Base-by-base conservation (phyloP, 2,888 invertebrate species). In the Meganola albula region DNA sequence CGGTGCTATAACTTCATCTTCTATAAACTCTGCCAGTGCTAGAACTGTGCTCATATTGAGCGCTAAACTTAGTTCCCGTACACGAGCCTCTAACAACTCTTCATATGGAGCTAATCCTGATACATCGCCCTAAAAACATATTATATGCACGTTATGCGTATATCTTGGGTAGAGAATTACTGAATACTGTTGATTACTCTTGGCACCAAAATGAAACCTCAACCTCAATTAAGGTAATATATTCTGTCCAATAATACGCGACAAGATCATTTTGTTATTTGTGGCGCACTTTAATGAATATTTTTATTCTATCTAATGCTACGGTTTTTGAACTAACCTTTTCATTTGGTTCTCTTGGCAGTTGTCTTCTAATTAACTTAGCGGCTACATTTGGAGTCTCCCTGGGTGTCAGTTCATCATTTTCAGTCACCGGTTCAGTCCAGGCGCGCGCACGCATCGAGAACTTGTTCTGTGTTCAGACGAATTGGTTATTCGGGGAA, bases 41-140 rank as follows among this genome's bases (percentile, higher is more conserved):
- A 92, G 89, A 0, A 95, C 88, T 0, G 94, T 94, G 63, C 94
- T 94, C 92, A 94, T 93, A 28, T 92, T 91, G 31, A 96, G 83
- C 8, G 89, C 87, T 48, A 95, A 70, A 33, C 80, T 85, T 29
- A 94, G 76, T 53, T 94, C 92, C 7, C 85, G 82, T 0, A 93
- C 87, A 12, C 88, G 87, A 6, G 92, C 88, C 26, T 91, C 90
- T 4, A 93, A 68, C 21, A 90, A 77, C 47, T 86, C 86, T 1
- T 79, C 74, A 35, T 63, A 78, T 1, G 78, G 71, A 9, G 80
- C 76, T 20, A 87, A 43, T 0, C 71, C 74, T 4, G 59, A 49
- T 3, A 71, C 55, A 12, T 67, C 64, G 6, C 73, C 75, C 78
- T 80, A 53, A 4, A 28, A 10, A n/a, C n/a, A n/a, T n/a, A n/a